Evolutionary conservation across 1,140 invertebrate genomes (phyloP).

Genomic region (Drosophila lini): DNA sequence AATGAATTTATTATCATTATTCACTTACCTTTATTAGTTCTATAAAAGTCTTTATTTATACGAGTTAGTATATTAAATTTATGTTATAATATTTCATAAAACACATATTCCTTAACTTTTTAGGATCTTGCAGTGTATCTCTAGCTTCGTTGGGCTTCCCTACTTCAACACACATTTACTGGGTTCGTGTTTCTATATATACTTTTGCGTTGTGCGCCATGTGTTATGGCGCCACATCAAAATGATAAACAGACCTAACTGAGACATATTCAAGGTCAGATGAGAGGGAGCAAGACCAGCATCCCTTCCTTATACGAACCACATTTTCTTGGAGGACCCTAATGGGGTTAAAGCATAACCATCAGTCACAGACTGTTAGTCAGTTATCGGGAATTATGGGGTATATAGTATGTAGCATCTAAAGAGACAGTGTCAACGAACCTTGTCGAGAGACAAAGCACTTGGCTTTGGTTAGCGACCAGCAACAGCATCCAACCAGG

Average conservation of each 20-base stretch:
- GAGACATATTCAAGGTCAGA: constrained; percentile 65
- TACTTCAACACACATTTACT: not conserved
- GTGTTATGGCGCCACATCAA: constrained; percentile 40
- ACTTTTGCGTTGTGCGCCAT: constrained; percentile 12
- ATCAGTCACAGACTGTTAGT: constrained; percentile 46
- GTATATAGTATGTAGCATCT: not conserved
- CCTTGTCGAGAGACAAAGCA: constrained; percentile 39
- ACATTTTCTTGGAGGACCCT: not conserved
- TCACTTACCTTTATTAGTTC: not conserved
- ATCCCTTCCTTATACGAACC: not conserved
- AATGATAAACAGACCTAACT: constrained; percentile 43
- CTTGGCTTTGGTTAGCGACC: constrained; percentile 28
- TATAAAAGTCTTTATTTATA: not conserved
- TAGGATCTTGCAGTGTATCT: constrained; percentile 8
- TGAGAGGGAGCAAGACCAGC: not conserved
- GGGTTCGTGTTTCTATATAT: constrained; percentile 8
- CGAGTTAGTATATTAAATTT: not conserved
- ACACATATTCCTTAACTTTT: not conserved
- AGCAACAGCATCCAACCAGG: constrained; percentile 24
- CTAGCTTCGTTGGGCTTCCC: not conserved
- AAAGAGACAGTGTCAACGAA: constrained; percentile 38
- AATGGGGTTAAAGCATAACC: constrained; percentile 26
- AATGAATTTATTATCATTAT: not conserved
- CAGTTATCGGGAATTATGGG: constrained; percentile 38
- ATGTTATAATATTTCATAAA: not conserved